Conservation (phyloP, 2,888 invertebrate genomes). For the Pseudolycoriella hygida region DNA sequence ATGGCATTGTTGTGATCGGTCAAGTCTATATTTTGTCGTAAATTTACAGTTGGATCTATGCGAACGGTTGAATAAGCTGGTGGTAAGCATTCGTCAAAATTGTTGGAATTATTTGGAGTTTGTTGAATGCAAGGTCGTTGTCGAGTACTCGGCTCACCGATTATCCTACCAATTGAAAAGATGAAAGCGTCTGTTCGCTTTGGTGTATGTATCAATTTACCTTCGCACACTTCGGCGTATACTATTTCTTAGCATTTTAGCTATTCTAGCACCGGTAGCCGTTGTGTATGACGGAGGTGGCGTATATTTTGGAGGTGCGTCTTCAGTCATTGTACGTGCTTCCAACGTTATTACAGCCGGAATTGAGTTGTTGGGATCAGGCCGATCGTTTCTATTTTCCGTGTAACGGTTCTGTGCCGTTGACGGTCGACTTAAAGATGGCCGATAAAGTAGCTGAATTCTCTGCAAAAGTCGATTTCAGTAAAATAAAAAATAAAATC, state of each 20-base stretch:
- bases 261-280: conserved; percentile 70
- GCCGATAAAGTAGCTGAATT: conserved; percentile 67
- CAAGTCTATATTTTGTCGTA: conserved; percentile 13
- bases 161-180: conserved; percentile 9
- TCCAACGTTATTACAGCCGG: conserved; percentile 10
- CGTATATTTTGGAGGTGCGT: conserved; percentile 84
- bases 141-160: conserved; percentile 14
- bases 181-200: too few species aligned
- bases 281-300: conserved; percentile 87
- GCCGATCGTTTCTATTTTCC: conserved; percentile 1
- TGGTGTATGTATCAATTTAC: conserved; percentile 9
- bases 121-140: conserved; percentile 12
- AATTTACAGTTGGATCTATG: background rate
- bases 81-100: background rate
- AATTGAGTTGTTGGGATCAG: background rate
- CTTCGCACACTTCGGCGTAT: conserved; percentile 62
- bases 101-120: conserved; percentile 11
- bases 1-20: conserved; percentile 11
- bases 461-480: conserved; percentile 35
- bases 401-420: background rate
- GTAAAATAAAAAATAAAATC: conserved; percentile 4
- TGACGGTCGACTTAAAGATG: conserved; percentile 30
- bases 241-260: conserved; percentile 56
- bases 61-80: conserved; percentile 1
- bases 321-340: conserved; percentile 29